Percentiles rank a stretch among this genome's conserved stretches.
Evolutionary conservation across 2,888 invertebrate genomes (phyloP).

Genomic region (Erannis defoliaria): DNA sequence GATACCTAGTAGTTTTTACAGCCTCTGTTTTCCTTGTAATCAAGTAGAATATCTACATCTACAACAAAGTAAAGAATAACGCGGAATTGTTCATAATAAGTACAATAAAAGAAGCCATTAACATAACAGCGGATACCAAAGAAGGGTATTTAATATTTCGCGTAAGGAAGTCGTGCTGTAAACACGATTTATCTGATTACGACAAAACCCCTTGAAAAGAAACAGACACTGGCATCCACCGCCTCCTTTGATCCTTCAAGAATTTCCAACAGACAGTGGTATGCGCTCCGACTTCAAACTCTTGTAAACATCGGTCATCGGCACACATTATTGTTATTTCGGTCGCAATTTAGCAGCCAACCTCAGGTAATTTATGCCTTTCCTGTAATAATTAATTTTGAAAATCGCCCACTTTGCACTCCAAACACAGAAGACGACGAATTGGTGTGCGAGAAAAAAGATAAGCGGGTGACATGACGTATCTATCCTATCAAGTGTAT

Average conservation of each 20-base stretch:
- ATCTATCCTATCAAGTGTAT: no score
- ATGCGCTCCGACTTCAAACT: conserved; percentile 59
- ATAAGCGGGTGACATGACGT: conserved; percentile 35
- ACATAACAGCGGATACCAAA: conserved; percentile 38
- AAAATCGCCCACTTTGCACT: conserved; percentile 34
- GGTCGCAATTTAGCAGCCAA: conserved; percentile 54
- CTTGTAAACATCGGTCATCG: conserved; percentile 65
- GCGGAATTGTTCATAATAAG: conserved; percentile 24
- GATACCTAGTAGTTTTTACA: no score
- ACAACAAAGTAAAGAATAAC: conserved; percentile 30
- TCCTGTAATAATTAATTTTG: conserved; percentile 42
- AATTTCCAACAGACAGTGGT: conserved; percentile 58
- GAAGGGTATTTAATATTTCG: conserved; percentile 51
- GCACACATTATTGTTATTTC: conserved; percentile 63
- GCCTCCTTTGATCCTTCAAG: conserved; percentile 74
- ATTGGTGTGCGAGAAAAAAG: conserved; percentile 30
- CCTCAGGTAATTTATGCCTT: conserved; percentile 51
- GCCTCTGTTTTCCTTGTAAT: not conserved
- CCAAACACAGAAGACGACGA: conserved; percentile 1
- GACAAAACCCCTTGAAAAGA: conserved; percentile 71
- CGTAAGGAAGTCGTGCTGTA: conserved; percentile 68
- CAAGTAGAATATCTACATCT: not conserved
- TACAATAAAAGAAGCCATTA: conserved; percentile 34
- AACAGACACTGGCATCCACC: conserved; percentile 66
- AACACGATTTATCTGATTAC: conserved; percentile 74